These are phyloP conservation scores for Edolisoma coerulescens DNA, from an alignment of 2,113 vertebrate genomes.

Conservation along the genomic window DNA sequence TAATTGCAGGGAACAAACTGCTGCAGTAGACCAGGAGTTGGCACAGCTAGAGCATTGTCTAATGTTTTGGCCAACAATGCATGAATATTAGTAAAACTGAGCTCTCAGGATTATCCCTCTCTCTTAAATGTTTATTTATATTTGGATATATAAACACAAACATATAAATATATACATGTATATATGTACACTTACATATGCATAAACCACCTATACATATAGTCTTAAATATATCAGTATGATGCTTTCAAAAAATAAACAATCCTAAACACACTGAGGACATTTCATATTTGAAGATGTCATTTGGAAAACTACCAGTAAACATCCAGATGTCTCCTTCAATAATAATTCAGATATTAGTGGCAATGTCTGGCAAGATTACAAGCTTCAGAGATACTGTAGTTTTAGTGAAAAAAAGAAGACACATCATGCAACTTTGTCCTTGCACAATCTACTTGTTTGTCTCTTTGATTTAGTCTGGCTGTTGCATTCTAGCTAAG, in stretches of 20 bases:
- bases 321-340: not conserved
- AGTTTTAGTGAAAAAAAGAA: not conserved
- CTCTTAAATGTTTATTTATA: not conserved
- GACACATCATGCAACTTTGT: not conserved
- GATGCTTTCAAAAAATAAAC: not conserved
- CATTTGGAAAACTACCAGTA: not conserved
- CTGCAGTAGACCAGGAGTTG: not conserved
- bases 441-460: not conserved
- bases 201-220: not conserved
- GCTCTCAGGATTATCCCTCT: not conserved
- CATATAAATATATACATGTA: not conserved
- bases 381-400: not conserved
- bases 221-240: not conserved
- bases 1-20: not conserved
- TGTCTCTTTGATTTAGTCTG: not conserved
- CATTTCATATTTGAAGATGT: not conserved
- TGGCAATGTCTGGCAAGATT: not conserved
- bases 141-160: not conserved
- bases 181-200: not conserved
- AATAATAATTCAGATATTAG: not conserved
- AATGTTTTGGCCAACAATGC: not conserved
- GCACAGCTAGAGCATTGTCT: not conserved
- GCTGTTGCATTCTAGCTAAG: not conserved
- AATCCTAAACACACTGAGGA: not conserved
- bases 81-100: not conserved